phyloP scores from a whole-genome alignment of 1,140 invertebrate genomes.

The Drosophila orena region DNA sequence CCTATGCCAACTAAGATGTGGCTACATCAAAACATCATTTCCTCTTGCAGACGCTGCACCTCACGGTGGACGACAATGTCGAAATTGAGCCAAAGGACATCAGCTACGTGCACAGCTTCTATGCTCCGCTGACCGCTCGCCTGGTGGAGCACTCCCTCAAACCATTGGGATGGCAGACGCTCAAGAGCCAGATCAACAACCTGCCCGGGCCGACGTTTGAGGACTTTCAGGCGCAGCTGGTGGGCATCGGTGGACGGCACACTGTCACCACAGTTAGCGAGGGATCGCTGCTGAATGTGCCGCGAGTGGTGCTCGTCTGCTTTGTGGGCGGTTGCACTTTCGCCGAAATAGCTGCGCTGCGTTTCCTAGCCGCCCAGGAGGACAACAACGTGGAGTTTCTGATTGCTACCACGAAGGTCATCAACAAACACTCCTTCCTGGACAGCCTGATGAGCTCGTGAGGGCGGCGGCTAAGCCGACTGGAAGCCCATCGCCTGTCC shows the following conservation, averaged over 20 bases:
- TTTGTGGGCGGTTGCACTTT: conserved; percentile 98
- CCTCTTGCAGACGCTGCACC: conserved; percentile 88
- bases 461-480: conserved; percentile 58
- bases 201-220: conserved; percentile 87
- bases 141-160: conserved; percentile 94
- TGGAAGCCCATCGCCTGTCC: conserved; percentile 47
- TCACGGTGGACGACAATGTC: conserved; percentile 94
- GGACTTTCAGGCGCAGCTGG: conserved; percentile 86
- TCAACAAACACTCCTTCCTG: conserved; percentile 95
- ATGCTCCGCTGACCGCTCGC: conserved; percentile 96
- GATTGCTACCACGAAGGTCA: conserved; percentile 96
- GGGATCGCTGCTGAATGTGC: conserved; percentile 88
- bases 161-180: conserved; percentile 87
- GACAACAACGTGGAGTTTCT: conserved; percentile 96
- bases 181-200: conserved; percentile 87
- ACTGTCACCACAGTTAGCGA: conserved; percentile 88
- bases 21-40: not conserved
- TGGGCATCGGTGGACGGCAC: conserved; percentile 85
- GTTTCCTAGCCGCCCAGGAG: conserved; percentile 96
- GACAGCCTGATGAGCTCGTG: conserved; percentile 66
- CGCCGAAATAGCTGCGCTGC: conserved; percentile 96
- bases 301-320: conserved; percentile 95
- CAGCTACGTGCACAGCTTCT: conserved; percentile 96
- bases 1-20: too few species aligned
- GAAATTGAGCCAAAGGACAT: conserved; percentile 95